Percentiles rank a stretch among this genome's conserved stretches.
phyloP scores from a whole-genome alignment of 2,888 invertebrate genomes.

The Altica lythri region DNA sequence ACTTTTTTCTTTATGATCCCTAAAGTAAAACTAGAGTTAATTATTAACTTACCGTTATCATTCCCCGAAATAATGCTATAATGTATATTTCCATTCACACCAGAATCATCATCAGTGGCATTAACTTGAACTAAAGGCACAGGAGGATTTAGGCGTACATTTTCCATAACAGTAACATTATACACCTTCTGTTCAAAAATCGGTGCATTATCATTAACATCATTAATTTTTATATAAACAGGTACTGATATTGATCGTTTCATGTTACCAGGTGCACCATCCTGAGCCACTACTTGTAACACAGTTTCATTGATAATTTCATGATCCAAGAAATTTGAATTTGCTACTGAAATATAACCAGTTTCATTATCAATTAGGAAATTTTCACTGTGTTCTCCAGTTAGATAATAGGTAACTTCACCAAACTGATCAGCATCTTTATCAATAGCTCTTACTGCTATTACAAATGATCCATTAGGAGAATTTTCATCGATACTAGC shows the following conservation, averaged over 20 bases:
- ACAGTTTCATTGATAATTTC: conserved; percentile 73
- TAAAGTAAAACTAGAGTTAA: background rate
- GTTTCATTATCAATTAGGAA: conserved; percentile 73
- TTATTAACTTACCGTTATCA: conserved; percentile 60
- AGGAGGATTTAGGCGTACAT: conserved; percentile 78
- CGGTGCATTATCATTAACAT: conserved; percentile 90
- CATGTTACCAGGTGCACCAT: conserved; percentile 73
- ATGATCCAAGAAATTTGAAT: conserved; percentile 75
- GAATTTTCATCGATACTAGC: conserved; percentile 79
- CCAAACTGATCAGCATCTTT: conserved; percentile 80
- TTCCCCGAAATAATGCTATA: conserved; percentile 75
- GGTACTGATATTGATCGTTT: conserved; percentile 76
- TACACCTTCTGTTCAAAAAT: conserved; percentile 78
- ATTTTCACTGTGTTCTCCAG: conserved; percentile 73
- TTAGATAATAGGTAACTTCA: conserved; percentile 74
- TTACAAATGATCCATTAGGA: conserved; percentile 71
- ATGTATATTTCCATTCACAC: conserved; percentile 74
- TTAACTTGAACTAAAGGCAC: conserved; percentile 80
- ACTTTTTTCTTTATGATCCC: too few species aligned
- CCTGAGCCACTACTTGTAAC: conserved; percentile 79
- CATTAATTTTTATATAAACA: conserved; percentile 76
- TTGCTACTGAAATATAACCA: conserved; percentile 78
- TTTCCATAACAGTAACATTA: conserved; percentile 81
- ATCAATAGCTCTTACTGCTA: conserved; percentile 77
- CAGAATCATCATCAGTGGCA: conserved; percentile 82